These are phyloP conservation scores for Oncorhynchus tshawytscha DNA, from an alignment of 2,113 vertebrate species.

Conservation along the genomic window DNA sequence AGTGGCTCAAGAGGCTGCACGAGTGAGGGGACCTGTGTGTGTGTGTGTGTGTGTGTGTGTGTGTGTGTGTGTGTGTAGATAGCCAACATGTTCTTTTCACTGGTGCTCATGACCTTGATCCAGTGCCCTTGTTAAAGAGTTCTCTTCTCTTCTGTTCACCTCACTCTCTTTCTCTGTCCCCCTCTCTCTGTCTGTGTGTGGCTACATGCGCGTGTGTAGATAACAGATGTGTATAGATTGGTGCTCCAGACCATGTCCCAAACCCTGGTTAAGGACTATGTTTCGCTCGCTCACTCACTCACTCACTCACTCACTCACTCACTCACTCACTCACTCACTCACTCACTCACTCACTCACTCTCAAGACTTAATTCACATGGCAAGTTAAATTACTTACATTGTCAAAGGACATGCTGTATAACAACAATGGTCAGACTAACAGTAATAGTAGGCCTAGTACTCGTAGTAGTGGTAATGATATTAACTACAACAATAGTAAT, in stretches of 20 bases:
- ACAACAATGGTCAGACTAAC: background rate
- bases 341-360: background rate
- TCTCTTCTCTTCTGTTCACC: too few relatives aligned
- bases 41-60: background rate
- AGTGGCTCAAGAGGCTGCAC: slow-evolving; percentile 86
- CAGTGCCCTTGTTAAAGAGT: background rate
- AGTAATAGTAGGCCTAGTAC: too few relatives aligned
- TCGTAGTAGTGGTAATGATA: too few relatives aligned
- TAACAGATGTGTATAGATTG: background rate
- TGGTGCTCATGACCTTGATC: too few relatives aligned
- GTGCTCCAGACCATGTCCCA: too few relatives aligned
- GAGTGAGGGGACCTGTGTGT: slow-evolving; percentile 67
- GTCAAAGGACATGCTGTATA: background rate
- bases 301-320: background rate
- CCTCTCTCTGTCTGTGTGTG: too few relatives aligned
- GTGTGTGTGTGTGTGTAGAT: slow-evolving; percentile 3
- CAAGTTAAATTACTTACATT: too few relatives aligned
- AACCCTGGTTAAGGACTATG: background rate
- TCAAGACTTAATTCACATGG: too few relatives aligned
- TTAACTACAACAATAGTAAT: too few relatives aligned
- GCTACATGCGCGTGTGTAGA: too few relatives aligned
- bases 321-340: background rate
- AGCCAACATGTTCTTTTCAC: too few relatives aligned
- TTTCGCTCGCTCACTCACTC: background rate
- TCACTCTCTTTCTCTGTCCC: too few relatives aligned